Conservation (phyloP, 1,140 invertebrate genomes). For the Temnothorax curvispinosus region DNA sequence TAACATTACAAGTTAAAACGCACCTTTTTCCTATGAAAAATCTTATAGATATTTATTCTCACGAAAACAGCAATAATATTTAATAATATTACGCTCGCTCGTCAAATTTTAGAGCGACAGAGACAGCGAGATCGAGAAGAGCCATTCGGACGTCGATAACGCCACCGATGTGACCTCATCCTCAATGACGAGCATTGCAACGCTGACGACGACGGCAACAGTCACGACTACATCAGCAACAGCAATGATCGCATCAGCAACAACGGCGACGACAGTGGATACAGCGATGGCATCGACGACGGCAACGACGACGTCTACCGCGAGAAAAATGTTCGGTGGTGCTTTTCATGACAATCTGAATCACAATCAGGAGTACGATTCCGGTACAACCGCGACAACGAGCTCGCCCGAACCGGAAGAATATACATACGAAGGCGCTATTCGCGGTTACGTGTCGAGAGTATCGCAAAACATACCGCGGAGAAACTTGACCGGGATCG, state of each 20-base stretch:
- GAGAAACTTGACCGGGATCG: conserved; percentile 79
- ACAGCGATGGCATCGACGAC: conserved; percentile 37
- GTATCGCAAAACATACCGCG: conserved; percentile 87
- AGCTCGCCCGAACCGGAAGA: conserved; percentile 90
- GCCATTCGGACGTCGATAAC: conserved; percentile 88
- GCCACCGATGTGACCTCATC: conserved; percentile 72
- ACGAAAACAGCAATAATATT: not conserved
- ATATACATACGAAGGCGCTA: conserved; percentile 95
- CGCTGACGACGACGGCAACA: conserved; percentile 55
- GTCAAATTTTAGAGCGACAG: conserved; percentile 87
- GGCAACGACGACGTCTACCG: conserved; percentile 56
- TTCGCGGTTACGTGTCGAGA: conserved; percentile 92
- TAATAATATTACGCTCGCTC: not conserved
- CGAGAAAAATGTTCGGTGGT: conserved; percentile 71
- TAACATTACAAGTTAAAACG: not conserved
- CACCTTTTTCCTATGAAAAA: not conserved
- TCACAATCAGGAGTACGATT: conserved; percentile 86
- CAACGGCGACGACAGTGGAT: not conserved
- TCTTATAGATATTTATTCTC: not conserved
- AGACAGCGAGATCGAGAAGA: conserved; percentile 88
- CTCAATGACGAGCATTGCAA: not conserved
- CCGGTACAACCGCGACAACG: conserved; percentile 87
- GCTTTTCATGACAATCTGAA: conserved; percentile 72
- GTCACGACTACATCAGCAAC: conserved; percentile 72
- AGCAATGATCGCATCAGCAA: conserved; percentile 67